Evolutionary conservation across 2,888 invertebrate genomes (phyloP), one percentile per base, ranked within the genome.

Genomic region (Encarsia formosa): DNA sequence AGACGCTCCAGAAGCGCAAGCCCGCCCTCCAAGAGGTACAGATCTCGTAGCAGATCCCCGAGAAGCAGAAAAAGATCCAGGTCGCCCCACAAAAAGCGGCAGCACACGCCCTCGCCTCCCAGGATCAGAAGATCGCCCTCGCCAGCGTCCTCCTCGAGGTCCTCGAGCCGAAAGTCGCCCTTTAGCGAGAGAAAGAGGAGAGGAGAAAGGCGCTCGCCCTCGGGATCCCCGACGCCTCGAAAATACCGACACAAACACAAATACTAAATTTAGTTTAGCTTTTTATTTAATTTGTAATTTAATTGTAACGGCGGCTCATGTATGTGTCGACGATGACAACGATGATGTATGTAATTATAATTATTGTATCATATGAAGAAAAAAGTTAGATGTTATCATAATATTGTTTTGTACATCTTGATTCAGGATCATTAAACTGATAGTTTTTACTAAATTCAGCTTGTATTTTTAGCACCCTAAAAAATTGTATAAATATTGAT

Each of bases 231-330:
- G 4, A 69, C 73, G 20, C 72, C 78, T 22, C 73, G 76, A 49
- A 79, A 79, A 65, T 79, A 79, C 62, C 73, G 78, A 57, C 79
- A 79, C 60, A 79, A 79, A 64, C 79, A 79, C 65, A 79, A 78
- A 67, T 78, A 78, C 62, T 79, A 67, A 73, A 8, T 23, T n/a
- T 13, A 37, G n/a, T n/a, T n/a, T n/a, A n/a, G n/a, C n/a, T n/a
- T n/a, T n/a, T n/a, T n/a, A n/a, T n/a, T n/a, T n/a, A n/a, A n/a
- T n/a, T n/a, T n/a, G n/a, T n/a, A n/a, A n/a, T n/a, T n/a, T n/a
- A n/a, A n/a, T n/a, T n/a, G n/a, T n/a, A n/a, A n/a, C n/a, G n/a
- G n/a, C n/a, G n/a, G n/a, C n/a, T n/a, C n/a, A n/a, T n/a, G n/a
- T n/a, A n/a, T n/a, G n/a, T n/a, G n/a, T n/a, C n/a, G n/a, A n/a